Evolutionary conservation across 2,113 vertebrate species (phyloP), one percentile per base, ranked within the genome.

Genomic region (Craseonycteris thonglongyai): DNA sequence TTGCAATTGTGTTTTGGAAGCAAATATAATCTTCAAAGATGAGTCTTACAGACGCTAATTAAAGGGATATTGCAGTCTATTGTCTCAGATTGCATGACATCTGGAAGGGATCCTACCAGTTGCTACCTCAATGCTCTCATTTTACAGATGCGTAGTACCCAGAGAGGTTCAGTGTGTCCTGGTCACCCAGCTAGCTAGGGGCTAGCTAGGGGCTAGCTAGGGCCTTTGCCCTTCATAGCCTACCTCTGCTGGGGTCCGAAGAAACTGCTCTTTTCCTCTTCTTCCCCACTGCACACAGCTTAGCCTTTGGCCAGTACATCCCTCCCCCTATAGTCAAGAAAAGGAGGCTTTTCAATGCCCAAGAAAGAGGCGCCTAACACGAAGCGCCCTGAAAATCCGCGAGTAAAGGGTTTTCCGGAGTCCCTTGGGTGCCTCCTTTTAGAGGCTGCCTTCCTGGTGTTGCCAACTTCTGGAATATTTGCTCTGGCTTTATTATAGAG

Each of bases 1-100:
- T 58, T 91, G 49, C 94, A 88, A 66, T 92, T 88, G 72, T 74
- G 84, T 90, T 89, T 88, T 63, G 72, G 93, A 90, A 96, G 79
- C 71, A 95, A 94, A 90, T 42, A 56, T 33, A 74, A 58, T 93
- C 93, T 93, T 78, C 92, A 69, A 22, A 42, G 93, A 92, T 78
- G 75, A 80, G 66, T 84, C 95, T 92, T 59, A 65, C 80, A 1
- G 11, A 74, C 24, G 84, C 80, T 90, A 88, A 94, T 69, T 82
- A 93, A 92, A 95, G 87, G 49, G 51, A 84, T 6, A 22, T 33
- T 88, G 47, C 6, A 84, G 61, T 58, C 61, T 81, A 38, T 51
- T 82, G 66, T 90, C 84, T 95, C 65, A 56, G 87, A 85, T 30
- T 5, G 15, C 40, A 49, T 0, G 1, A 42, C n/a, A 24, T 88